These are phyloP conservation scores for Acanthochromis polyacanthus DNA, from an alignment of 2,113 vertebrate genomes.

Conservation along the genomic window DNA sequence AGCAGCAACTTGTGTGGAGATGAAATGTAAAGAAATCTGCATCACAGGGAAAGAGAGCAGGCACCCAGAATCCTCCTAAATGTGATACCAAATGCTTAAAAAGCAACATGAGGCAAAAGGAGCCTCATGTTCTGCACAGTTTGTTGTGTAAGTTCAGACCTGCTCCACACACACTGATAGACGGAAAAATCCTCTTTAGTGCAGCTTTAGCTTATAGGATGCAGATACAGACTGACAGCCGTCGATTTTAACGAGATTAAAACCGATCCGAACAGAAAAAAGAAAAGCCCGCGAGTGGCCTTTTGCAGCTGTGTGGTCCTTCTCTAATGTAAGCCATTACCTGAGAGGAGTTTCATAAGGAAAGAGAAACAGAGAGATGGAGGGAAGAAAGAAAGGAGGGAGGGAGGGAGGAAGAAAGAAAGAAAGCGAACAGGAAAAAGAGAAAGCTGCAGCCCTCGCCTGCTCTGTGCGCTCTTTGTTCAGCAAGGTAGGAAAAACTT, in stretches of 20 bases:
- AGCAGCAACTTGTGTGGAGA: not conserved
- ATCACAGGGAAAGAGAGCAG: too few species aligned
- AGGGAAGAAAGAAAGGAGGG: conserved; percentile 34
- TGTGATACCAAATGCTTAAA: too few species aligned
- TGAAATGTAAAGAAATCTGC: not conserved
- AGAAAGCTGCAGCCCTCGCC: conserved; percentile 79
- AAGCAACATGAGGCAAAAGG: too few species aligned
- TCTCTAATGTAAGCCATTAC: conserved; percentile 70
- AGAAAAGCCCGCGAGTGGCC: conserved; percentile 38
- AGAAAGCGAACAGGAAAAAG: conserved; percentile 12
- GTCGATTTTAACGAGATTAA: conserved; percentile 73
- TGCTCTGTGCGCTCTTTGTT: conserved; percentile 94
- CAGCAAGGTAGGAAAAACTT: conserved; percentile 97
- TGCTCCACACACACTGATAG: not conserved
- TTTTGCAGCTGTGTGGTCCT: conserved; percentile 71
- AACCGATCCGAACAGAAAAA: conserved; percentile 47
- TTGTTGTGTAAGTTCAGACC: not conserved
- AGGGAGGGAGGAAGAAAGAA: conserved; percentile 14
- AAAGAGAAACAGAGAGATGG: conserved; percentile 45
- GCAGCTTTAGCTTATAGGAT: conserved; percentile 45
- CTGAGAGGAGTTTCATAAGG: conserved; percentile 65
- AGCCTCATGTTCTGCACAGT: too few species aligned
- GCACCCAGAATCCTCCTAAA: too few species aligned
- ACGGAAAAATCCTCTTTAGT: not conserved
- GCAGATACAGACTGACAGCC: conserved; percentile 61